phyloP scores from a whole-genome alignment of 2,797 vertebrate genomes.

The Enoplosus armatus region DNA sequence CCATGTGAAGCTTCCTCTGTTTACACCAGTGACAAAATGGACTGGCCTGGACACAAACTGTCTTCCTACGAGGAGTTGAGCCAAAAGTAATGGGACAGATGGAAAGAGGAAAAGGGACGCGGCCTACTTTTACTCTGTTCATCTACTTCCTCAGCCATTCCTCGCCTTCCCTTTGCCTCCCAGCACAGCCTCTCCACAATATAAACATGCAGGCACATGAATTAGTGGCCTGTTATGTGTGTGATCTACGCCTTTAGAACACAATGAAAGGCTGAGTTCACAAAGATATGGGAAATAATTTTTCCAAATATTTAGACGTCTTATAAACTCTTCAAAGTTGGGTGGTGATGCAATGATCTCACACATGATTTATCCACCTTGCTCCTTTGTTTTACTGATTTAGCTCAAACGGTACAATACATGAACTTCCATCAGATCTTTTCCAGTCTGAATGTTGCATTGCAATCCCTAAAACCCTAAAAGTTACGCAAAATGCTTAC shows the following conservation, averaged over 20 bases:
- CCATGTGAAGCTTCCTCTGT: slow-evolving; percentile 81
- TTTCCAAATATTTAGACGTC: slow-evolving; percentile 75
- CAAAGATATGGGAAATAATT: slow-evolving; percentile 67
- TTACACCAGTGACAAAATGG: slow-evolving; percentile 81
- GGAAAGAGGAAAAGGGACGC: slow-evolving; percentile 60
- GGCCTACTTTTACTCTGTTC: slow-evolving; percentile 68
- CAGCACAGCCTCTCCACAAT: slow-evolving; percentile 49
- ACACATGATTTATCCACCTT: slow-evolving; percentile 45
- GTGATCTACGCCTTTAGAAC: slow-evolving; percentile 62
- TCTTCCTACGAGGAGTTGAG: slow-evolving; percentile 67
- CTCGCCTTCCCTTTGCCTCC: slow-evolving; percentile 57
- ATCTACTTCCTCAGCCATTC: slow-evolving; percentile 67
- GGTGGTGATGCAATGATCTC: slow-evolving; percentile 60
- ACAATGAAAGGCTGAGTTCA: slow-evolving; percentile 73
- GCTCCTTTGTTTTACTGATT: slow-evolving; percentile 66
- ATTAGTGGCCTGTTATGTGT: slow-evolving; percentile 59
- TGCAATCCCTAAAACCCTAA: not conserved
- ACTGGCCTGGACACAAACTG: slow-evolving; percentile 65
- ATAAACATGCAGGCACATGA: slow-evolving; percentile 67
- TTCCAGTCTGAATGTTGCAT: not conserved
- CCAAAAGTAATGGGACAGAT: slow-evolving; percentile 64
- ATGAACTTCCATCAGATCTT: slow-evolving; percentile 21
- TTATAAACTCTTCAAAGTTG: slow-evolving; percentile 66
- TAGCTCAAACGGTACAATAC: slow-evolving; percentile 33
- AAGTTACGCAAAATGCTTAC: not conserved